These are phyloP conservation scores for Flabesymbios commensalis DNA, from an alignment of 2,888 invertebrate genomes.

Conservation along the genomic window DNA sequence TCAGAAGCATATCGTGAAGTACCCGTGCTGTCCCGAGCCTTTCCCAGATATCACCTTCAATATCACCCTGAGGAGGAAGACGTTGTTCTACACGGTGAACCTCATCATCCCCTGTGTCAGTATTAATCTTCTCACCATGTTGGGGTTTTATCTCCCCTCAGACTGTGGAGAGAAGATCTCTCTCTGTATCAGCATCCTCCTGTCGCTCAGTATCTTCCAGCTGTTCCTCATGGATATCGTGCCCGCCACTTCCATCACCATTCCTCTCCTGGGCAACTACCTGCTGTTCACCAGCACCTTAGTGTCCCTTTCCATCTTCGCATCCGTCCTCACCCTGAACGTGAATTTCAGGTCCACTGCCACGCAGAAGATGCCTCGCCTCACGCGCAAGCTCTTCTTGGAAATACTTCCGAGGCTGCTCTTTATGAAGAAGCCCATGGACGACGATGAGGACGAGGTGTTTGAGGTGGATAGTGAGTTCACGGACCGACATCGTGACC, in stretches of 20 bases:
- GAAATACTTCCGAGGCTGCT: constrained; percentile 89
- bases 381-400: constrained; percentile 93
- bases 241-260: constrained; percentile 93
- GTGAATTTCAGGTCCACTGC: constrained; percentile 91
- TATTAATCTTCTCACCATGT: constrained; percentile 93
- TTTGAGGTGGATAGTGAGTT: constrained; percentile 15
- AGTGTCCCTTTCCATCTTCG: constrained; percentile 93
- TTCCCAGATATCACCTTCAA: constrained; percentile 63
- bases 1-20: constrained; percentile 64
- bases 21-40: constrained; percentile 59
- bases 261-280: constrained; percentile 87
- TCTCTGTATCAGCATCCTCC: constrained; percentile 35
- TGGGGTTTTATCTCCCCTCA: constrained; percentile 96
- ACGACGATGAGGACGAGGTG: constrained; percentile 4
- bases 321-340: constrained; percentile 94
- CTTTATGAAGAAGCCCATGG: constrained; percentile 81
- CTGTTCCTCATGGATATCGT: constrained; percentile 95
- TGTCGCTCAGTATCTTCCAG: constrained; percentile 88
- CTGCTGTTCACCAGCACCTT: constrained; percentile 98
- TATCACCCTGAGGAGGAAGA: constrained; percentile 61
- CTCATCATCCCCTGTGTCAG: constrained; percentile 95
- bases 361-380: constrained; percentile 96
- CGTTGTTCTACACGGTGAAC: constrained; percentile 95
- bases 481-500: constrained; percentile 21
- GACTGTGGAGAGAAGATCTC: constrained; percentile 92